Evolutionary conservation across 2,797 vertebrate genomes (phyloP).

Genomic region (Poeciliopsis gracilis): DNA sequence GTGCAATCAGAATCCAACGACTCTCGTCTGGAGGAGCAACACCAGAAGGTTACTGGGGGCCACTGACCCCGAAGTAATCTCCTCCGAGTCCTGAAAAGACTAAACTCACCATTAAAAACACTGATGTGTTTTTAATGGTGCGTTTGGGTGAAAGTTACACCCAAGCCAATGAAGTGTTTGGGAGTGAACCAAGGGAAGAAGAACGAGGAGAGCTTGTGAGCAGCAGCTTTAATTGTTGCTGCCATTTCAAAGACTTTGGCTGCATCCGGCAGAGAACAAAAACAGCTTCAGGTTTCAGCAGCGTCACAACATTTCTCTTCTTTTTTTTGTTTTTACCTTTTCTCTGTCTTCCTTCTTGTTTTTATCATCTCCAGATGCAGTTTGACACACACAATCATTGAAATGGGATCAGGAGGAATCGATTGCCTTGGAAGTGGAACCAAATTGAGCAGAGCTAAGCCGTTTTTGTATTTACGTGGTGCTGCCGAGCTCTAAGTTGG

Average conservation of each 20-base stretch:
- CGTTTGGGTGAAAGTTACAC: slow-evolving; percentile 28
- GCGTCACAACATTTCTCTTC: slow-evolving; percentile 50
- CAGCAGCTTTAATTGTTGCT: slow-evolving; percentile 59
- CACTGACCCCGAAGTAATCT: slow-evolving; percentile 54
- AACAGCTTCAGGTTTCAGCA: slow-evolving; percentile 58
- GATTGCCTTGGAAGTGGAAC: slow-evolving; percentile 68
- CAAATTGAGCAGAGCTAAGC: slow-evolving; percentile 67
- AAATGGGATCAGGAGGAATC: slow-evolving; percentile 61
- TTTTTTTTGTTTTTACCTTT: not conserved
- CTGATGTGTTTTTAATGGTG: not conserved
- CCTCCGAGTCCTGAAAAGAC: slow-evolving; percentile 37
- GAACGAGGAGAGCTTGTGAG: slow-evolving; percentile 53
- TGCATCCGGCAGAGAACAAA: slow-evolving; percentile 51
- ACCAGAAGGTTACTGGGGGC: not conserved
- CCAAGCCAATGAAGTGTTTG: slow-evolving; percentile 27
- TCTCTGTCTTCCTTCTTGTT: not conserved
- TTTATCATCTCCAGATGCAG: slow-evolving; percentile 59
- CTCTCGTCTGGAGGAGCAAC: slow-evolving; percentile 29
- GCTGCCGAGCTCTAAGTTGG: slow-evolving; percentile 46
- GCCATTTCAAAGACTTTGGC: slow-evolving; percentile 73
- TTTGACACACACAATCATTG: slow-evolving; percentile 15
- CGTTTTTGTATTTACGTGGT: slow-evolving; percentile 67
- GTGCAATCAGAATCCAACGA: slow-evolving; percentile 9
- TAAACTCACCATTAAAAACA: slow-evolving; percentile 43
- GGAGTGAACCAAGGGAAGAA: slow-evolving; percentile 39